These are phyloP conservation scores for Drosophila hydei DNA, from an alignment of 1,140 invertebrate genomes.

Conservation along the genomic window DNA sequence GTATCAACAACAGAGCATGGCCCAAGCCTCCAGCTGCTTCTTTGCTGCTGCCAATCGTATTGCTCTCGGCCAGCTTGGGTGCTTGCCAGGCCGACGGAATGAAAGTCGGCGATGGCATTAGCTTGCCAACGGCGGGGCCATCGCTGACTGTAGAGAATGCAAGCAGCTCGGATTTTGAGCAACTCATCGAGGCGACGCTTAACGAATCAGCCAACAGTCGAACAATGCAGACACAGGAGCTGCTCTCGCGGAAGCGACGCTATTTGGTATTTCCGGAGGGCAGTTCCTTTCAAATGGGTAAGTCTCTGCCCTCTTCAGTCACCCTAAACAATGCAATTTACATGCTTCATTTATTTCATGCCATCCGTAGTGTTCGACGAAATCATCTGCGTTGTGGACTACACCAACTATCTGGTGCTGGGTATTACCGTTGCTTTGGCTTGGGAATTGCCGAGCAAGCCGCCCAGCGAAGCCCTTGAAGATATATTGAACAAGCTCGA, in stretches of 20 bases:
- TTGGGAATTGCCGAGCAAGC: conserved; percentile 89
- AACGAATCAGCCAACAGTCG: conserved; percentile 59
- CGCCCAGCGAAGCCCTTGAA: conserved; percentile 71
- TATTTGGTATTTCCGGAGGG: conserved; percentile 92
- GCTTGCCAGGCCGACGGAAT: conserved; percentile 30
- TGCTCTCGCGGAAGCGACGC: conserved; percentile 87
- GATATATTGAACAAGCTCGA: conserved; percentile 69
- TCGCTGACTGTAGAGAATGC: conserved; percentile 39
- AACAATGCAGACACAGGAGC: conserved; percentile 42
- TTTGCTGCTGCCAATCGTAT: conserved; percentile 20
- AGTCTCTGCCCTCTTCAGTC: conserved; percentile 68
- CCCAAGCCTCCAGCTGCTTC: conserved; percentile 19
- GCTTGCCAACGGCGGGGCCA: conserved; percentile 35
- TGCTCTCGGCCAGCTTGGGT: conserved; percentile 14
- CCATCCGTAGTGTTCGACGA: conserved; percentile 69
- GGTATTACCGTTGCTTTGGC: conserved; percentile 90
- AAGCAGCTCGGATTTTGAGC: conserved; percentile 51
- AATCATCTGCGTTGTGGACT: conserved; percentile 77
- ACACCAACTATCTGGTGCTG: conserved; percentile 85
- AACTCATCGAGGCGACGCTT: conserved; percentile 69
- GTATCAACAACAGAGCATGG: conserved; percentile 35
- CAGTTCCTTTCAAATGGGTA: conserved; percentile 90
- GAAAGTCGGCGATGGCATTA: conserved; percentile 38
- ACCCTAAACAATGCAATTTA: conserved; percentile 33
- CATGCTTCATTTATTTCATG: conserved; percentile 31